Base-by-base conservation (phyloP, 2,797 vertebrate genomes). In the Choloepus didactylus region DNA sequence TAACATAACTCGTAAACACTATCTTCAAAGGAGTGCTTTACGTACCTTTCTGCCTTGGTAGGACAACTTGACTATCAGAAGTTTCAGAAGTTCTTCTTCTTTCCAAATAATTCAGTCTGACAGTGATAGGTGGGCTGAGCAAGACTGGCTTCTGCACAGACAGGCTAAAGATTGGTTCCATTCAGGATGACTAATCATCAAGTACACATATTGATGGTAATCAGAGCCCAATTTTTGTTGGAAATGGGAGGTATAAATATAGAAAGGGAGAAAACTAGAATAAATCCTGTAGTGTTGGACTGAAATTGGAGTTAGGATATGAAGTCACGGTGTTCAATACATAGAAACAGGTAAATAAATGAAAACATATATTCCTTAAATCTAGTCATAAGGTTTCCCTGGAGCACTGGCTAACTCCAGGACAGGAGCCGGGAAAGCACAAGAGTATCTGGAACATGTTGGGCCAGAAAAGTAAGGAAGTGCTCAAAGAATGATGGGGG, bases 11-110 rank as follows among this genome's bases (percentile, higher is more conserved):
- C 11, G 56, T 69, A 38, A 87, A 66, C 35, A 87, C 41, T 27
- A 85, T 44, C 23, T 90, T 81, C 86, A 79, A 69, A 88, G 31
- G 51, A 49, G 54, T 88, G 9, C 51, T 87, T 73, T 69, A 75
- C 25, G 44, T 69, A 84, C 9, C 54, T 38, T 9, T 51, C 38
- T 67, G 51, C 31, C 75, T 89, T 60, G 51, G 35, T 70, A 70
- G 70, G 89, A n/a, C 73, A 84, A 79, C 1, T 75, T 23, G 54
- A 66, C 76, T 51, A 38, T 51, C 27, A 80, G 35, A 70, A 54
- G 44, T 82, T 94, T 70, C n/a, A 85, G 69, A 72, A 86, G 18
- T 35, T 12, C 44, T 44, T 70, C 21, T 29, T 69, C 44, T 87
- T 82, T 21, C 11, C 60, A 69, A 69, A 44, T 54, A 76, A 59